Conservation (phyloP, 92 coral and sea anemone genomes). For the Palythoa grandiflora region DNA sequence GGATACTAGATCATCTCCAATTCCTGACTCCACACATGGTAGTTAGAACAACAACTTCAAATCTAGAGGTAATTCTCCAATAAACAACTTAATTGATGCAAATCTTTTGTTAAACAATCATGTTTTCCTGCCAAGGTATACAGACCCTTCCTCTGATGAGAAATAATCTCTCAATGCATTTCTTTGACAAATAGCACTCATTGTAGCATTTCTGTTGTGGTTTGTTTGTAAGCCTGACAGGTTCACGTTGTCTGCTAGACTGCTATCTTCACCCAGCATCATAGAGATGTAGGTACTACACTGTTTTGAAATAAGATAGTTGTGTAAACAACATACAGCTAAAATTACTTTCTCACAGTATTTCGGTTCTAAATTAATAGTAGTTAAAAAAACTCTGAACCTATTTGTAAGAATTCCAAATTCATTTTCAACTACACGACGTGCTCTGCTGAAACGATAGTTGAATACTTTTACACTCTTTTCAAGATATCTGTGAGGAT, state of each 20-base stretch:
- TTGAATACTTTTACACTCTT: constrained; percentile 22
- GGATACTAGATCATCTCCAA: constrained; percentile 27
- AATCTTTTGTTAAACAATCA: constrained; percentile 19
- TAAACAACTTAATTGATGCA: background rate
- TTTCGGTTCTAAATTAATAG: background rate
- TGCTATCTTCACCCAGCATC: constrained; percentile 4
- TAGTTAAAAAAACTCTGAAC: constrained; percentile 10
- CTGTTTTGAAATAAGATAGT: constrained; percentile 19
- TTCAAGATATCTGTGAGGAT: constrained; percentile 7
- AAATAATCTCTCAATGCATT: constrained; percentile 25
- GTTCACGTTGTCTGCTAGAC: constrained; percentile 12
- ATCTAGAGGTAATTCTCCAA: constrained; percentile 22
- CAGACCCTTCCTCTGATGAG: constrained; percentile 13
- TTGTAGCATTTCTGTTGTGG: constrained; percentile 5
- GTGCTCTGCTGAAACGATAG: constrained; percentile 24
- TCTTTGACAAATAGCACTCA: constrained; percentile 3
- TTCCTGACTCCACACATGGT: constrained; percentile 29
- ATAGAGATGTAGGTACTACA: background rate
- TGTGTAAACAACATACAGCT: constrained; percentile 33
- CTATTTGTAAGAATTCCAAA: background rate
- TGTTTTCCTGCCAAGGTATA: constrained; percentile 35
- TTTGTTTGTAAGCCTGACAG: background rate
- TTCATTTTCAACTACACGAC: background rate
- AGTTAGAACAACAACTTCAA: constrained; percentile 23
- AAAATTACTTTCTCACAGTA: constrained; percentile 5